Conservation (phyloP, 2,113 vertebrate species). For the Chiloscyllium plagiosum region DNA sequence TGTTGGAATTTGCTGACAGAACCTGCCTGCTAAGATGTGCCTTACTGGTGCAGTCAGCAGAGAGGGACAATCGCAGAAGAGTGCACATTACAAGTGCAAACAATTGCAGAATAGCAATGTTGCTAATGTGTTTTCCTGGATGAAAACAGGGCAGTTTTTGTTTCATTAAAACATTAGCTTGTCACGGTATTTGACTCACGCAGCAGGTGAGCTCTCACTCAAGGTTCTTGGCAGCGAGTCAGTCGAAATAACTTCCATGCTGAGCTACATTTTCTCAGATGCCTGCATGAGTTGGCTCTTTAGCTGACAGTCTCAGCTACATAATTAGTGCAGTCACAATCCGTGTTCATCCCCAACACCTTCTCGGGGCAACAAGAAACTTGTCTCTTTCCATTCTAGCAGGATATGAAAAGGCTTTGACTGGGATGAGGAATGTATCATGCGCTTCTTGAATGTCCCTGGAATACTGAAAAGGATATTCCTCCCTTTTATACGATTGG, state of each 20-base stretch:
- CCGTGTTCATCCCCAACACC: not conserved
- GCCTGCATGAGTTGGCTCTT: not conserved
- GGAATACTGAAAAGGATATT: not conserved
- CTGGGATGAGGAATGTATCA: too few species aligned
- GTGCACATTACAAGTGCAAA: not conserved
- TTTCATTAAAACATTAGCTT: constrained; percentile 7
- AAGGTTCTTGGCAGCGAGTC: not conserved
- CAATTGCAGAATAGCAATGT: not conserved
- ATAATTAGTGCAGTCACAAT: not conserved
- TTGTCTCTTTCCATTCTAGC: not conserved
- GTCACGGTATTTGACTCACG: not conserved
- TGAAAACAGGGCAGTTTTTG: not conserved
- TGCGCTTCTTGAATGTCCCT: not conserved
- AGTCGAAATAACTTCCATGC: not conserved
- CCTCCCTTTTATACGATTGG: not conserved
- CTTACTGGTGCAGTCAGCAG: not conserved
- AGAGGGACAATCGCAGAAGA: not conserved
- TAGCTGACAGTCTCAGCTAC: not conserved
- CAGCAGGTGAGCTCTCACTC: constrained; percentile 13
- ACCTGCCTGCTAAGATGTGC: not conserved
- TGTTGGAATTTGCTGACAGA: not conserved
- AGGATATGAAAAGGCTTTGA: not conserved
- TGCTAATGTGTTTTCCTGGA: constrained; percentile 17
- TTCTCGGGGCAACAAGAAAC: not conserved
- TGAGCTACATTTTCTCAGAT: not conserved